Conservation (phyloP, 2,888 invertebrate genomes). For the Herminia tarsipennalis region DNA sequence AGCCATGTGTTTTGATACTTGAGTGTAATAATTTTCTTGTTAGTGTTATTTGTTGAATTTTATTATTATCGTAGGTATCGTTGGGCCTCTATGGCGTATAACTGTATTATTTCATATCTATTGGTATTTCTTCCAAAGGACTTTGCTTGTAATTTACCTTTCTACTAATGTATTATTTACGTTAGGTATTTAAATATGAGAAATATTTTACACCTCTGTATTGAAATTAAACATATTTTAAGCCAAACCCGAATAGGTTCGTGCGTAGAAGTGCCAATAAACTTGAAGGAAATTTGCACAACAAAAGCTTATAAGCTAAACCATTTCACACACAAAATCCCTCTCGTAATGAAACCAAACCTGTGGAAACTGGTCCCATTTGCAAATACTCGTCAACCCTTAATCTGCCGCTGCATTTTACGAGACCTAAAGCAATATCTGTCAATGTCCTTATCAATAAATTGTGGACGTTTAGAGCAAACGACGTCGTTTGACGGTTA, state of each 20-base stretch:
- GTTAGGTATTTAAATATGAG: too few species aligned
- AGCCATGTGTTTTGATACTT: neutral
- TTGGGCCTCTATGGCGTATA: too few species aligned
- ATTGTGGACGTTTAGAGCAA: slow-evolving; percentile 79
- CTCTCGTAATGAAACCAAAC: slow-evolving; percentile 69
- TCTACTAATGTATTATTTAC: too few species aligned
- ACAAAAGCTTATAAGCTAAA: slow-evolving; percentile 60
- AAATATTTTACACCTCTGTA: too few species aligned
- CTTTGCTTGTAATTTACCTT: too few species aligned
- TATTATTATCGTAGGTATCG: too few species aligned
- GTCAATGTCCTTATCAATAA: slow-evolving; percentile 85
- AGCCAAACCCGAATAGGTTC: slow-evolving; percentile 28
- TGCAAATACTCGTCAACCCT: slow-evolving; percentile 78
- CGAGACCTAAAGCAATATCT: slow-evolving; percentile 81
- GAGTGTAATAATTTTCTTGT: neutral
- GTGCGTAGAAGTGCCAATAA: slow-evolving; percentile 45
- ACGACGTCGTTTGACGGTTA: slow-evolving; percentile 83
- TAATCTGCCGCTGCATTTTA: slow-evolving; percentile 83
- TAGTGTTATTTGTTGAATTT: too few species aligned
- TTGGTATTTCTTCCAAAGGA: too few species aligned
- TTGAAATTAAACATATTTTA: slow-evolving; percentile 6
- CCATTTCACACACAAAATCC: slow-evolving; percentile 61
- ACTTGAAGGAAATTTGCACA: slow-evolving; percentile 57
- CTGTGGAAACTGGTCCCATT: slow-evolving; percentile 75
- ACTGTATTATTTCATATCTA: too few species aligned